These are phyloP conservation scores for Cryptocephalus primarius DNA, from an alignment of 2,888 invertebrate species.

Conservation along the genomic window DNA sequence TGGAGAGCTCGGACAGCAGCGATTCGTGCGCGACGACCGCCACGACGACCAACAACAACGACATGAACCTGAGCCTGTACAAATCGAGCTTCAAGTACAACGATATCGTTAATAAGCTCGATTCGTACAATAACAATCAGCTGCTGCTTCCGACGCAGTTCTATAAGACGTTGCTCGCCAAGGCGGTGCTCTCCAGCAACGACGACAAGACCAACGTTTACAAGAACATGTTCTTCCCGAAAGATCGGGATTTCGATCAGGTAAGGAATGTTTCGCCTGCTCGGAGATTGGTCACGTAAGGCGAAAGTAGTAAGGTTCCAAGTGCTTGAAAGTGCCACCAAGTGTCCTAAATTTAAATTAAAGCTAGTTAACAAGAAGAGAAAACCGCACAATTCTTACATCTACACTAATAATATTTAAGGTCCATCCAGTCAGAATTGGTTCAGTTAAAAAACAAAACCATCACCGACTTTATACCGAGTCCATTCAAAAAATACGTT, in stretches of 20 bases:
- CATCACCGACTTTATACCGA: too few relatives aligned
- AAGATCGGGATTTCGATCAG: conserved; percentile 38
- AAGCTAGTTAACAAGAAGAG: too few relatives aligned
- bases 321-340: too few relatives aligned
- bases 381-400: too few relatives aligned
- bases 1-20: conserved; percentile 35
- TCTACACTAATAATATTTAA: too few relatives aligned
- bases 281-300: not conserved
- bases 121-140: conserved; percentile 37
- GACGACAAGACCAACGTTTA: conserved; percentile 36
- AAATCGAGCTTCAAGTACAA: conserved; percentile 32
- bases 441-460: too few relatives aligned
- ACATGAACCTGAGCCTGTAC: conserved; percentile 23
- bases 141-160: conserved; percentile 60
- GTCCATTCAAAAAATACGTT: too few relatives aligned
- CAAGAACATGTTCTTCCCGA: conserved; percentile 36
- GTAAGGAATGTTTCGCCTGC: conserved; percentile 21
- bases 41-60: conserved; percentile 23
- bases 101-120: conserved; percentile 36
- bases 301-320: not conserved
- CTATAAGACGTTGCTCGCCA: conserved; percentile 69
- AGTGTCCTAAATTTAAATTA: too few relatives aligned
- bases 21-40: conserved; percentile 28
- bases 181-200: conserved; percentile 49
- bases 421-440: too few relatives aligned